Base-by-base conservation (phyloP, 2,113 vertebrate genomes). In the Trichechus manatus region DNA sequence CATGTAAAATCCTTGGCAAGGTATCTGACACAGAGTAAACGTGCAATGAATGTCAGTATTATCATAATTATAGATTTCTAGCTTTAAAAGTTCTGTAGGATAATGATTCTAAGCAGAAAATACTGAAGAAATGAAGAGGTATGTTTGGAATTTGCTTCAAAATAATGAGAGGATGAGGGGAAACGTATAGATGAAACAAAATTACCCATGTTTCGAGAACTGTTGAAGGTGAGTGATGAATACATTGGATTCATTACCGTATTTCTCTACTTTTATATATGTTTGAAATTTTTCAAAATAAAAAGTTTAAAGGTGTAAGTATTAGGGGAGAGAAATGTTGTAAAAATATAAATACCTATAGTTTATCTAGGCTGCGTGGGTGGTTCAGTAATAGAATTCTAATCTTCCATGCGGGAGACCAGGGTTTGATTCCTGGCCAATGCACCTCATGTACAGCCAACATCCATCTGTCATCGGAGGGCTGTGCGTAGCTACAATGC, bases 71-170 rank as follows among this genome's bases (percentile, higher is more conserved):
- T 0, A 93, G 68, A 61, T 83, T 83, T 89, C 87, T 78, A 91
- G 63, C 23, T 87, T 93, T 90, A 53, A 79, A 87, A 78, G 31
- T 61, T 89, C 56, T 84, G 3, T 74, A 86, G 17, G 50, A 79
- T 89, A 89, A 95, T 84, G 39, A 94, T 33, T 94, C 84, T 87
- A 95, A 90, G 70, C 53, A 87, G 83, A 79, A 95, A 89, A 87
- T 83, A 84, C n/a, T 42, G 70, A 1, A 81, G 66, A 61, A 81
- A 86, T 79, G 14, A 86, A 91, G 85, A 96, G 56, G 68, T 64
- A 80, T 13, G 44, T 87, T 84, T 87, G 86, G 75, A 91, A 96
- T 95, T 83, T 89, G 31, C 80, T 92, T 92, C 68, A 89, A 79
- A 96, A 96, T 78, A 80, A 95, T 93, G 23, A 47, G 31, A 17